These are phyloP conservation scores for Palythoa grandiflora DNA, from an alignment of 92 coral and sea anemone genomes.

Conservation along the genomic window DNA sequence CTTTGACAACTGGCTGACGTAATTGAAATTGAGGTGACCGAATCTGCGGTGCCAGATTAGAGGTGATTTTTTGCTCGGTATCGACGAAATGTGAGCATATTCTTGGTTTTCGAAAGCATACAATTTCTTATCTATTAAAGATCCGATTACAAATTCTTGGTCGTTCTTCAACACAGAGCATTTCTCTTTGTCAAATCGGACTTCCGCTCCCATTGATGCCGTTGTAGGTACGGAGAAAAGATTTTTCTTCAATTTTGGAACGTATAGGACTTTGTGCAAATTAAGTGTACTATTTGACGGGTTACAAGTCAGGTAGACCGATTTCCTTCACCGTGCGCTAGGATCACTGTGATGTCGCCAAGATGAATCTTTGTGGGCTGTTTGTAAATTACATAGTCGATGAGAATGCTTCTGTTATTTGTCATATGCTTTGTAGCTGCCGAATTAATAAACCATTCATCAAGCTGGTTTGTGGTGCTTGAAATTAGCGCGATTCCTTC, in stretches of 20 bases:
- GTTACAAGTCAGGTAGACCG: too few relatives aligned
- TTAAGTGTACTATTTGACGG: too few relatives aligned
- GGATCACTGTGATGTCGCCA: too few relatives aligned
- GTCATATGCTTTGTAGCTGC: constrained; percentile 55
- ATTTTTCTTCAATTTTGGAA: too few relatives aligned
- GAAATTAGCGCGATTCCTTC: constrained; percentile 31
- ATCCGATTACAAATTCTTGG: too few relatives aligned
- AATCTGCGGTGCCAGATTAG: constrained; percentile 47
- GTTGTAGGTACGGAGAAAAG: too few relatives aligned
- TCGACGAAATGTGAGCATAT: constrained; percentile 27
- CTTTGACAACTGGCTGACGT: constrained; percentile 35
- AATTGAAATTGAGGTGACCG: constrained; percentile 54
- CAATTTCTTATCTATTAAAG: too few relatives aligned
- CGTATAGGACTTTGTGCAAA: too few relatives aligned
- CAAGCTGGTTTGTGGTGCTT: background rate
- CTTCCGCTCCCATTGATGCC: too few relatives aligned
- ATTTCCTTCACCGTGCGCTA: too few relatives aligned
- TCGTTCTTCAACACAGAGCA: constrained; percentile 50
- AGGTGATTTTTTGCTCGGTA: constrained; percentile 23
- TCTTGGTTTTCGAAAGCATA: constrained; percentile 16
- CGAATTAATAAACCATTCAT: constrained; percentile 46
- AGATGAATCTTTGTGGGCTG: too few relatives aligned
- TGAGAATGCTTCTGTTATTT: constrained; percentile 2
- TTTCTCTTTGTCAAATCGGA: constrained; percentile 44
- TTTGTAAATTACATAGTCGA: too few relatives aligned